phyloP scores from a whole-genome alignment of 2,888 invertebrate genomes.

The Hemistola chrysoprasaria region DNA sequence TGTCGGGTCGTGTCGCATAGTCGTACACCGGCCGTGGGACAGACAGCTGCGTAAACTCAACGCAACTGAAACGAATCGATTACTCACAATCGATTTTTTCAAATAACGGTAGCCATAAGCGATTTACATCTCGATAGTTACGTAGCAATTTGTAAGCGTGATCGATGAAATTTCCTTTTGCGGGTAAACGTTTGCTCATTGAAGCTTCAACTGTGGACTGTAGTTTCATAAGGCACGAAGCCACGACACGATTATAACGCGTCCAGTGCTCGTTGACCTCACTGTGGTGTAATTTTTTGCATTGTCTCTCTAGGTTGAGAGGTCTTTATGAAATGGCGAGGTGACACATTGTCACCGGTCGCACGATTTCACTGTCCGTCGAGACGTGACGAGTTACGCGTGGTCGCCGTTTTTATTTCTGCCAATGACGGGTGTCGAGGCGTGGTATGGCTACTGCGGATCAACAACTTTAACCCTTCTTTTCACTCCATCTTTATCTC shows the following conservation, averaged over 20 bases:
- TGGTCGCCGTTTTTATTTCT: slow-evolving; percentile 81
- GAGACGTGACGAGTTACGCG: slow-evolving; percentile 80
- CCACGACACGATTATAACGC: slow-evolving; percentile 54
- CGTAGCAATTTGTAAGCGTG: slow-evolving; percentile 76
- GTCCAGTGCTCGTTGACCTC: slow-evolving; percentile 52
- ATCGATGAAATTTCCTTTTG: slow-evolving; percentile 76
- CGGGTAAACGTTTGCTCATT: slow-evolving; percentile 74
- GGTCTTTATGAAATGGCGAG: slow-evolving; percentile 32
- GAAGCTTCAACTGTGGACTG: slow-evolving; percentile 70
- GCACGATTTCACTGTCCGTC: slow-evolving; percentile 79
- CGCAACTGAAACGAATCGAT: slow-evolving; percentile 76
- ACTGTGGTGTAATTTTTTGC: slow-evolving; percentile 24
- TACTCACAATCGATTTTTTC: slow-evolving; percentile 75
- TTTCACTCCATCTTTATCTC: slow-evolving; percentile 45
- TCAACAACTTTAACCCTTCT: slow-evolving; percentile 44
- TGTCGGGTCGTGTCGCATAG: slow-evolving; percentile 28
- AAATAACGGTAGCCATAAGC: slow-evolving; percentile 75
- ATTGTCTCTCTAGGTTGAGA: slow-evolving; percentile 22
- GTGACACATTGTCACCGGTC: slow-evolving; percentile 77
- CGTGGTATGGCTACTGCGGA: slow-evolving; percentile 71
- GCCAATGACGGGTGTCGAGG: slow-evolving; percentile 81
- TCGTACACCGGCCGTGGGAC: slow-evolving; percentile 66
- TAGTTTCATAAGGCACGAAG: slow-evolving; percentile 77
- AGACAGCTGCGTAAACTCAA: slow-evolving; percentile 64
- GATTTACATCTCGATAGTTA: slow-evolving; percentile 77